Percentiles rank a stretch among this genome's conserved stretches.
phyloP scores from a whole-genome alignment of 1,140 invertebrate species.

The Ctenoplectra terminalis region DNA sequence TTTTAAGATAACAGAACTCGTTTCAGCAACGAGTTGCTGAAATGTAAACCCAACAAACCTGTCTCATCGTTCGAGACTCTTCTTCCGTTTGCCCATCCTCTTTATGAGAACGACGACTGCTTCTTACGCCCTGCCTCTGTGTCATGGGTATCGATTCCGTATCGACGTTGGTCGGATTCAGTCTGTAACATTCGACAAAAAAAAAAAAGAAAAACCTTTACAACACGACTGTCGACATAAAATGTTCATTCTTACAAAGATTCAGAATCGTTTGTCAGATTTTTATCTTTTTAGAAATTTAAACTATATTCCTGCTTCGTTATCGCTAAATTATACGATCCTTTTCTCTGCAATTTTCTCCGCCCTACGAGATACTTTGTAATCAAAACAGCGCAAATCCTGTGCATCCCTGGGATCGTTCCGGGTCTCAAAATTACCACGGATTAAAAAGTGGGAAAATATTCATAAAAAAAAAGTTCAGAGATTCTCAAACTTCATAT shows the following conservation, averaged over 20 bases:
- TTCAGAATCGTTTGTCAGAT: no score
- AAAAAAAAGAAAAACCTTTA: background rate
- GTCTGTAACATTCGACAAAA: conserved; percentile 61
- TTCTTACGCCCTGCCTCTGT: conserved; percentile 64
- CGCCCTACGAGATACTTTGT: background rate
- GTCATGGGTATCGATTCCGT: conserved; percentile 78
- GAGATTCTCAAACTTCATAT: no score
- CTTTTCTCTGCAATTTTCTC: background rate
- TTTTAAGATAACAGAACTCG: no score
- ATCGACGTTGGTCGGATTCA: conserved; percentile 68
- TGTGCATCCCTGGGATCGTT: background rate
- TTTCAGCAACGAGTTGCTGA: background rate
- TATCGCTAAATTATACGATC: no score
- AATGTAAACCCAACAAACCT: conserved; percentile 61
- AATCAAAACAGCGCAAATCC: background rate
- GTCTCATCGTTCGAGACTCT: conserved; percentile 78
- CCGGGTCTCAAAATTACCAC: background rate
- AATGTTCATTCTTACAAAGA: no score
- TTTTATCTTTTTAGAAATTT: no score
- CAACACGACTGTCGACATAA: no score
- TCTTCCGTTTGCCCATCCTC: conserved; percentile 74
- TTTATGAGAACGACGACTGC: conserved; percentile 63
- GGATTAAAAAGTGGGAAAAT: no score
- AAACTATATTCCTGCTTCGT: no score
- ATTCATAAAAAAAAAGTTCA: no score